These are phyloP conservation scores for Oryzias curvinotus DNA, from an alignment of 2,113 vertebrate genomes.

Conservation along the genomic window DNA sequence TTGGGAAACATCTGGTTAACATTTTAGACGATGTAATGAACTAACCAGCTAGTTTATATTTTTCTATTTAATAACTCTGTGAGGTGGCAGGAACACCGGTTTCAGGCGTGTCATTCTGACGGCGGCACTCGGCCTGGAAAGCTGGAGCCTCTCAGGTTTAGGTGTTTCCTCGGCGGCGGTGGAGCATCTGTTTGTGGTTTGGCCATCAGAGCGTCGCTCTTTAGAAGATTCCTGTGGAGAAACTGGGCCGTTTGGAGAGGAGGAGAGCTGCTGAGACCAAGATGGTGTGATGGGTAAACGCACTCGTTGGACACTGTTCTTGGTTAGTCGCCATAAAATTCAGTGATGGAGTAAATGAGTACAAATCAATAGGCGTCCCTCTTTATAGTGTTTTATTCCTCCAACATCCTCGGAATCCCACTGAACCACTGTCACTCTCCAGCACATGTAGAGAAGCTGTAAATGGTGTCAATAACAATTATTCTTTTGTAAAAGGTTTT, in stretches of 20 bases:
- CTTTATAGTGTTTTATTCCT: slow-evolving; percentile 1
- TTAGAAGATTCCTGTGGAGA: slow-evolving; percentile 5
- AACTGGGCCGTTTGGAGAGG: not conserved
- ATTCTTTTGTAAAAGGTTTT: slow-evolving; percentile 70
- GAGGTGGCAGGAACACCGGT: too few relatives aligned
- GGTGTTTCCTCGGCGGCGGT: too few relatives aligned
- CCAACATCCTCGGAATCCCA: slow-evolving; percentile 38
- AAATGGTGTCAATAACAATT: slow-evolving; percentile 77
- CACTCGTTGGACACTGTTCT: not conserved
- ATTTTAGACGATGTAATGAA: too few relatives aligned
- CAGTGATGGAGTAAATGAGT: slow-evolving; percentile 38
- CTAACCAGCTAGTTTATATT: too few relatives aligned
- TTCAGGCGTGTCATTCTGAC: too few relatives aligned
- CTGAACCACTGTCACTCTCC: slow-evolving; percentile 57
- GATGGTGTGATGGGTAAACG: slow-evolving; percentile 8
- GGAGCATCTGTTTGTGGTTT: too few relatives aligned
- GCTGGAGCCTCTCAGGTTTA: too few relatives aligned
- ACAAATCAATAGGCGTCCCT: slow-evolving; percentile 42
- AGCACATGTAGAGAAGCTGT: slow-evolving; percentile 71
- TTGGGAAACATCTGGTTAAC: too few relatives aligned
- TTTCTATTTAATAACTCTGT: too few relatives aligned
- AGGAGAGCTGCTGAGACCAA: slow-evolving; percentile 25
- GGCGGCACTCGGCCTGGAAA: too few relatives aligned
- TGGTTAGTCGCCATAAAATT: slow-evolving; percentile 27
- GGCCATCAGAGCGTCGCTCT: not conserved